These are phyloP conservation scores for Lasioglossum oenotherae DNA, from an alignment of 2,888 invertebrate species.

Conservation along the genomic window DNA sequence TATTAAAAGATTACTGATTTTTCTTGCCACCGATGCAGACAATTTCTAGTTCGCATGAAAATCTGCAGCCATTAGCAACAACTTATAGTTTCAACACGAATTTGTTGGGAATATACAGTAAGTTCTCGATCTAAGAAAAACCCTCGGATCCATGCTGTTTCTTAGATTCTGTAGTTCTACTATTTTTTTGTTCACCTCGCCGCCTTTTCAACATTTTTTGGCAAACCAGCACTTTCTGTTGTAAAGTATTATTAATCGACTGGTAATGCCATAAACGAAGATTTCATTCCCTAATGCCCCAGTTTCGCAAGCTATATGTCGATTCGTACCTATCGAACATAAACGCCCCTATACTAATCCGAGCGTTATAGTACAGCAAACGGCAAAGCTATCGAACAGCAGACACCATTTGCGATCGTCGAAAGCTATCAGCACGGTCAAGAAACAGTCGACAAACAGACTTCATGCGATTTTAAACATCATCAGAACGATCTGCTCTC, in stretches of 20 bases:
- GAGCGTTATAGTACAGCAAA: neutral
- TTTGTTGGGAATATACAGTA: too few species aligned
- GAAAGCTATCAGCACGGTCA: slow-evolving; percentile 7
- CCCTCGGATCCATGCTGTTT: too few species aligned
- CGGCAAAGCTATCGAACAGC: neutral
- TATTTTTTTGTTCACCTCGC: too few species aligned
- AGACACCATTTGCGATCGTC: slow-evolving; percentile 1
- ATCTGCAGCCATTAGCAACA: too few species aligned
- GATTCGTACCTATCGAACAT: neutral
- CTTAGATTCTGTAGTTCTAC: too few species aligned
- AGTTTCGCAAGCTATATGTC: neutral
- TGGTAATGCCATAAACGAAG: neutral
- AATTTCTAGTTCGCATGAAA: too few species aligned
- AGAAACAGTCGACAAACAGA: slow-evolving; percentile 10
- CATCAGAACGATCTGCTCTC: neutral
- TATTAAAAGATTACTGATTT: too few species aligned
- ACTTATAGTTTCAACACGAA: too few species aligned
- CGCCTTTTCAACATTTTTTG: neutral
- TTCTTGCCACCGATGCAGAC: too few species aligned
- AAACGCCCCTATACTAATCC: neutral
- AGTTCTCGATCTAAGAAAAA: too few species aligned
- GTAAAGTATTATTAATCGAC: neutral
- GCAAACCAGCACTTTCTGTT: neutral
- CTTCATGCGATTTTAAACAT: neutral
- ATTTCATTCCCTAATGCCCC: neutral